Percentiles rank a stretch among this genome's conserved stretches.
Evolutionary conservation across 2,888 invertebrate genomes (phyloP).

Genomic region (Leptopilina myrica): DNA sequence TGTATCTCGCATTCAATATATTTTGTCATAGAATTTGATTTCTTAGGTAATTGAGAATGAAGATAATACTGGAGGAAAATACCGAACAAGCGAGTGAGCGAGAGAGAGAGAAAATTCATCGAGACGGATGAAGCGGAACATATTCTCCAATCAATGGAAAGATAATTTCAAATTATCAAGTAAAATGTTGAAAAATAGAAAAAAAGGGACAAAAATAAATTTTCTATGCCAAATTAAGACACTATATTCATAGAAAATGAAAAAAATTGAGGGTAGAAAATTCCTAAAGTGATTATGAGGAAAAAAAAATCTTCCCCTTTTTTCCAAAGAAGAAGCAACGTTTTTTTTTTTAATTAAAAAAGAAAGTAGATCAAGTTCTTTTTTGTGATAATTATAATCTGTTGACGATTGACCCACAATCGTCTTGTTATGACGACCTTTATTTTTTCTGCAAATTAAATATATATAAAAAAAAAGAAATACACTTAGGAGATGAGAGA

Average conservation of each 20-base stretch:
- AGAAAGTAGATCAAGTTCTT: conserved; percentile 4
- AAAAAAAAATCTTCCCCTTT: no score
- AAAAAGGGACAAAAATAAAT: not conserved
- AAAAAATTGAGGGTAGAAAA: no score
- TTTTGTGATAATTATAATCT: conserved; percentile 11
- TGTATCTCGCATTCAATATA: not conserved
- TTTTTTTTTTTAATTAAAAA: conserved; percentile 7
- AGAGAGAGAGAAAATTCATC: not conserved
- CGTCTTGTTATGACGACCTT: not conserved
- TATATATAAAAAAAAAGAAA: not conserved
- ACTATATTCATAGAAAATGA: no score
- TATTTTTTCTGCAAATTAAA: conserved; percentile 3
- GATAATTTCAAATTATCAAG: not conserved
- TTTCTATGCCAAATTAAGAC: no score
- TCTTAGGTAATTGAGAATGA: not conserved
- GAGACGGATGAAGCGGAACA: not conserved
- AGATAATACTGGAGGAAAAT: not conserved
- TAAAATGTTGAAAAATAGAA: not conserved
- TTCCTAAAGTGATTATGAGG: no score
- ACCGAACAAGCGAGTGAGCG: no score
- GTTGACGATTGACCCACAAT: conserved; percentile 5
- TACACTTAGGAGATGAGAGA: no score
- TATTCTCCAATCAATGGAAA: not conserved
- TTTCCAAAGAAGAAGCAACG: not conserved
- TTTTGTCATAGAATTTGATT: not conserved